phyloP scores from a whole-genome alignment of 2,888 invertebrate species.

The Meloe dianella region DNA sequence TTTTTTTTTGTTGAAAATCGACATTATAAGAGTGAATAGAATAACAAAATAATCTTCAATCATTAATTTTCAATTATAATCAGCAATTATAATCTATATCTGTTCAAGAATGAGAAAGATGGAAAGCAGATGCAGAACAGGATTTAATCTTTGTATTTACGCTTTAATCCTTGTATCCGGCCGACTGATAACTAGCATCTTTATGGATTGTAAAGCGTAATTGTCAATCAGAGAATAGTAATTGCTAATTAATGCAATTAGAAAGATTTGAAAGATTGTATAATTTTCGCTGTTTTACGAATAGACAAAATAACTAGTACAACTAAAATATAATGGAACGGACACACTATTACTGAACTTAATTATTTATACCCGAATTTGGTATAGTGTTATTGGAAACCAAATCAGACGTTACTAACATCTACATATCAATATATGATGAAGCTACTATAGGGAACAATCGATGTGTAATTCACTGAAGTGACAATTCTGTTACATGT shows the following conservation, averaged over 20 bases:
- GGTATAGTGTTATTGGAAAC: background rate
- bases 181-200: background rate
- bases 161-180: background rate
- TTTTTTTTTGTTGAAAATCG: conserved; percentile 26
- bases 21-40: conserved; percentile 6
- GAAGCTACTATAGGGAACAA: conserved; percentile 8
- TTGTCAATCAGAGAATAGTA: background rate
- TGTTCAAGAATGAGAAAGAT: background rate
- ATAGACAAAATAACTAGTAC: too few relatives aligned
- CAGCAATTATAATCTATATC: background rate
- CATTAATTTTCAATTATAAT: conserved; percentile 11
- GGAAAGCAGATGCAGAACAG: background rate
- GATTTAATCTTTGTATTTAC: background rate
- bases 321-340: background rate
- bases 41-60: background rate
- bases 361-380: background rate
- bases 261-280: background rate
- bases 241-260: background rate
- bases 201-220: background rate
- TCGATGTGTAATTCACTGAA: background rate
- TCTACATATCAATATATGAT: conserved; percentile 10
- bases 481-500: background rate
- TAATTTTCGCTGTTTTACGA: too few relatives aligned
- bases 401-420: conserved; percentile 5
- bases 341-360: background rate